Evolutionary conservation across 2,113 vertebrate genomes (phyloP).

Genomic region (Rhegmatorhina hoffmannsi): DNA sequence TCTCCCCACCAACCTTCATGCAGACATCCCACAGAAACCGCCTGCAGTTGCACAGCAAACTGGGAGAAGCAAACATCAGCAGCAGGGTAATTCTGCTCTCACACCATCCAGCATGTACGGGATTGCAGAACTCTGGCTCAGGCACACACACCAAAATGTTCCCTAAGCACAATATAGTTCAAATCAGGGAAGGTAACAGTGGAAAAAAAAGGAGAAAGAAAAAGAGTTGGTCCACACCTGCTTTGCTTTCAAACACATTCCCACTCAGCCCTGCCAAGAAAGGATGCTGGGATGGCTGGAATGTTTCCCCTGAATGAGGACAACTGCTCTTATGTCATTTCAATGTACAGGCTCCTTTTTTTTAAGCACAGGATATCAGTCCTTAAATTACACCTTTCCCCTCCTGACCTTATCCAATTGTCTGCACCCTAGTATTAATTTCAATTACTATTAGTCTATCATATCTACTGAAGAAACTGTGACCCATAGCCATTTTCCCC

Average conservation of each 20-base stretch:
- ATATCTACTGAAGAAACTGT: background rate
- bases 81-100: background rate
- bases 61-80: background rate
- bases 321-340: background rate
- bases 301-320: background rate
- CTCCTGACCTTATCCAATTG: background rate
- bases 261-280: background rate
- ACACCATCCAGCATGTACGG: fast-evolving
- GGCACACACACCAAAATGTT: background rate
- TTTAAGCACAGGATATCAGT: background rate
- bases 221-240: background rate
- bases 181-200: background rate
- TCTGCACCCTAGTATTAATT: background rate
- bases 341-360: fast-evolving
- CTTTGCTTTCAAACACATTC: background rate
- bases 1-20: background rate
- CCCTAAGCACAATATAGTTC: background rate
- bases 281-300: background rate
- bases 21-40: background rate
- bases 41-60: background rate
- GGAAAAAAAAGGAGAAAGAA: background rate
- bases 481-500: background rate
- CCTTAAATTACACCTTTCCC: background rate
- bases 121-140: background rate
- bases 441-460: background rate